Evolutionary conservation across 2,113 vertebrate genomes (phyloP), one percentile per base, ranked within the genome.

Genomic region (Pseudopipra pipra): DNA sequence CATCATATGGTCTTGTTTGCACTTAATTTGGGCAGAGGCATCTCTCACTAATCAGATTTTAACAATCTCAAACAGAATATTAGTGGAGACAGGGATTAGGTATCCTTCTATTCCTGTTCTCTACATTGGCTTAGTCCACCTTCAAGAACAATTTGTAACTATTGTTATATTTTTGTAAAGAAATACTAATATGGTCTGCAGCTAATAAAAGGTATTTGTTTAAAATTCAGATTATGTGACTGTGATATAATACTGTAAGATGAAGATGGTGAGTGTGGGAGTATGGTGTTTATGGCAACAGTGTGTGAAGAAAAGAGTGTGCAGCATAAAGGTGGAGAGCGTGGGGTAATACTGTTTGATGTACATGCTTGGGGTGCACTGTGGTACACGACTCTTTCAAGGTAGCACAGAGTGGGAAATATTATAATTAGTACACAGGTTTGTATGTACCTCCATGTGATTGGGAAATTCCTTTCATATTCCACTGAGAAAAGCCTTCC

Each of bases 321-420:
- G 12, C 12, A 73, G 31, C 24, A 27, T 41, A 52, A 84, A 70
- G 41, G 13, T 43, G 14, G 9, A 70, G 24, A 31, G 6, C 24
- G 28, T 12, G 8, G 16, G 11, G 7, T 31, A 52, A 43, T 5
- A 10, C 8, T 16, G 3, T 12, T 55, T 33, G 21, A 21, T 49
- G 24, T 15, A 58, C 0, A 0, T 27, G 9, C 37, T 41, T 66
- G 16, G 33, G 30, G 8, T 52, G 9, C 14, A 28, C 9, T 12
- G 12, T 43, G 11, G 9, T 20, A 4, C 28, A 33, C 0, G 5
- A 61, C 16, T 19, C 44, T 76, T 80, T 62, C 63, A 76, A 84
- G 18, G 21, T 2, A n/a, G 25, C 19, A 58, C 33, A 25, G 6
- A 44, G 7, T 7, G 18, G 17, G 17, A 68, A 74, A 52, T 7